Base-by-base conservation (phyloP, 2,797 vertebrate species). In the Streptopelia turtur region DNA sequence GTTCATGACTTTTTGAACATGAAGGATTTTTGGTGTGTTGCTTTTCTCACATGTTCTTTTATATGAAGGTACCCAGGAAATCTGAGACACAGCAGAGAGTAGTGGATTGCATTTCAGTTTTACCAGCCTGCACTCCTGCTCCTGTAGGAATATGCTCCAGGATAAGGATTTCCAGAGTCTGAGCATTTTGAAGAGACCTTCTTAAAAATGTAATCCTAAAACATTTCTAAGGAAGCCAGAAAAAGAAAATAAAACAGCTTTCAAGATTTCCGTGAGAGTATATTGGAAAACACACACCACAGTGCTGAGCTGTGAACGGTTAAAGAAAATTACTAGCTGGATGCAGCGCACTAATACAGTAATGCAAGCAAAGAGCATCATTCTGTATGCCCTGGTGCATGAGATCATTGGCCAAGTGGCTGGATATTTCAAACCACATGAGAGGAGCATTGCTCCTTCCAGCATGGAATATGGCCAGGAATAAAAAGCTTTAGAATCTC, bases 341-440 rank as follows among this genome's bases (percentile, higher is more conserved):
- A 7, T 63, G 55, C 70, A 33, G 50, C 23, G 52, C 87, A 68
- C 81, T 89, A 76, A 80, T 56, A 49, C 55, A 41, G 31, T 47
- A 74, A 78, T 55, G 88, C 69, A 75, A 97, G 91, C 83, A 65
- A 31, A 82, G 65, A 75, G 21, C 53, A 27, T 75, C 88, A 81
- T 75, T 94, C 88, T 59, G 6, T 57, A 21, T 75, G 90, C 88
- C 70, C 63, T 65, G 45, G 25, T 87, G 83, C 70, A 70, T 93
- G 90, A 93, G 52, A 53, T 94, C 94, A 94, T 49, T 81, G 83
- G 83, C 88, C 81, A 84, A 89, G 83, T 31, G 43, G 52, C 75
- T 88, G 84, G 75, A 49, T 94, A 70, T 87, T 96, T 82, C 93
- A 82, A 66, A 82, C 90, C 90, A 89, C 77, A 91, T 31, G 66